A percentile compares a stretch with the other conserved stretches of the same genome.
These are phyloP conservation scores for Podarcis raffonei DNA, from an alignment of 2,113 vertebrate genomes.

Conservation along the genomic window DNA sequence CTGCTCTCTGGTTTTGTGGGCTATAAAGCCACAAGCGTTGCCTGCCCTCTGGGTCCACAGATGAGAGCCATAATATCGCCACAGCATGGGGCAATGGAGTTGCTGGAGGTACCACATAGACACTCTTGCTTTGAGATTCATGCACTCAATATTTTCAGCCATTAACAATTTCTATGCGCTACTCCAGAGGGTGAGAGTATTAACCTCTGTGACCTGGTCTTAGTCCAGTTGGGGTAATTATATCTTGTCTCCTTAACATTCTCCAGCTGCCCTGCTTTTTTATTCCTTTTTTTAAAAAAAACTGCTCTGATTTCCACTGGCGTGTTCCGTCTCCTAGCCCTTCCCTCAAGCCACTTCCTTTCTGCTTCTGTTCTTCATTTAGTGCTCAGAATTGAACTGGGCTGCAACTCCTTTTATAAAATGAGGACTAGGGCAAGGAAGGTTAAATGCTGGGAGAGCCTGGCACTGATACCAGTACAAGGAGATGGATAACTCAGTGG, in stretches of 20 bases:
- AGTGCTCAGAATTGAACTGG: too few species aligned
- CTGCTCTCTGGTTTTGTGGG: conserved; percentile 32
- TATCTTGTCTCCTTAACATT: conserved; percentile 50
- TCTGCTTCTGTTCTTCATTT: background rate
- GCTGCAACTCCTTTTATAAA: background rate
- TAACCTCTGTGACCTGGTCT: conserved; percentile 55
- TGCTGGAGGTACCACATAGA: conserved; percentile 39
- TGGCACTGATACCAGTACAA: background rate
- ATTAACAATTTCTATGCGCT: conserved; percentile 52
- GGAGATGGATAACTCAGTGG: too few species aligned
- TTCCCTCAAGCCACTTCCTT: background rate
- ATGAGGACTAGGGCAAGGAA: background rate
- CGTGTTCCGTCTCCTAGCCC: background rate
- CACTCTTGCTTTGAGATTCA: conserved; percentile 40
- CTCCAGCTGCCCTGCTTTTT: conserved; percentile 20
- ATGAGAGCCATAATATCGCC: conserved; percentile 57
- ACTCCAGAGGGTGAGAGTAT: conserved; percentile 50
- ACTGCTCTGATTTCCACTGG: background rate
- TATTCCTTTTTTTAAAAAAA: background rate
- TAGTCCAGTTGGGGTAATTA: conserved; percentile 43
- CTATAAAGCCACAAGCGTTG: conserved; percentile 52
- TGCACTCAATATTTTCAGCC: conserved; percentile 37
- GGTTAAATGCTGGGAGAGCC: background rate
- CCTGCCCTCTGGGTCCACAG: conserved; percentile 37
- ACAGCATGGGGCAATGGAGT: background rate